These are phyloP conservation scores for Ceramica pisi DNA, from an alignment of 2,888 invertebrate genomes.

Conservation along the genomic window DNA sequence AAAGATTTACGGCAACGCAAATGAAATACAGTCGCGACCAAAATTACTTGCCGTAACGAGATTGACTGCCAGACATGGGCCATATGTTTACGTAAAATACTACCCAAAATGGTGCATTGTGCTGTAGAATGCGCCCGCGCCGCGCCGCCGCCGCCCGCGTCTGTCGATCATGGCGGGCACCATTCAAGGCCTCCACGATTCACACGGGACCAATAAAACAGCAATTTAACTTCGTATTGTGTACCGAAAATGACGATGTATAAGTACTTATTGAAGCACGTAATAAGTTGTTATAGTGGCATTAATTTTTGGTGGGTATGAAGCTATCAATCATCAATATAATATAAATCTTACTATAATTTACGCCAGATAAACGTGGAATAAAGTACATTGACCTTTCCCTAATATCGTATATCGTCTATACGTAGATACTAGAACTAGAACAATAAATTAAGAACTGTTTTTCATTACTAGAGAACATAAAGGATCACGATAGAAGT, in stretches of 20 bases:
- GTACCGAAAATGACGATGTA: constrained; percentile 42
- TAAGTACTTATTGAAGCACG: constrained; percentile 46
- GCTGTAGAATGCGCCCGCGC: constrained; percentile 66
- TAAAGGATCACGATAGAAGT: too few relatives aligned
- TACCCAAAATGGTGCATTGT: constrained; percentile 70
- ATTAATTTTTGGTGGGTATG: background rate
- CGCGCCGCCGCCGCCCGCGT: constrained; percentile 64
- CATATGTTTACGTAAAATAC: constrained; percentile 61
- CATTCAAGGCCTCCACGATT: constrained; percentile 62
- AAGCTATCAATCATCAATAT: too few relatives aligned
- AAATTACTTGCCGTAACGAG: constrained; percentile 35
- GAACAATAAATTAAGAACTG: too few relatives aligned
- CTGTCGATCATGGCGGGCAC: constrained; percentile 57
- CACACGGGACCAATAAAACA: constrained; percentile 60
- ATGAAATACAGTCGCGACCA: constrained; percentile 29
- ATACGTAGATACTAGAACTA: too few relatives aligned
- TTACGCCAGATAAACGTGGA: too few relatives aligned
- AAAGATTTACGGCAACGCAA: background rate
- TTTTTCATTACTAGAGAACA: too few relatives aligned
- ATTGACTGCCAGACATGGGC: constrained; percentile 49
- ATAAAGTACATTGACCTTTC: too few relatives aligned
- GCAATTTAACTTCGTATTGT: constrained; percentile 63
- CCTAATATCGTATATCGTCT: too few relatives aligned
- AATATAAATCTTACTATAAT: too few relatives aligned
- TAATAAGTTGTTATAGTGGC: constrained; percentile 13